Base-by-base conservation (phyloP, 2,888 invertebrate species). In the Nomada fucata region DNA sequence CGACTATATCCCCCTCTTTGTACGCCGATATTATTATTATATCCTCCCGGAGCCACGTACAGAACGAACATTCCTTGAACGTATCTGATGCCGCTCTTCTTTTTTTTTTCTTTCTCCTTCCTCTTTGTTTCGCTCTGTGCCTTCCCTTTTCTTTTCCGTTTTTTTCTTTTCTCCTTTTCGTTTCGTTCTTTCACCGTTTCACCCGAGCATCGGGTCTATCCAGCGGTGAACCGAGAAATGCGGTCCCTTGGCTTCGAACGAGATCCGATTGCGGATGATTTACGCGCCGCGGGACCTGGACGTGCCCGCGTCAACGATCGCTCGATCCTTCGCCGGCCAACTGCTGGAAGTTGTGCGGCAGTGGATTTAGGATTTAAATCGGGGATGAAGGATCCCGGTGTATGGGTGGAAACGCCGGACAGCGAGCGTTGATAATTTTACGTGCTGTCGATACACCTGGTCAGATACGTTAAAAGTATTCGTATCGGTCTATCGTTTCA, bases 21-120 rank as follows among this genome's bases (percentile, higher is more conserved):
- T 55, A 63, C 52, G 76, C 73, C 87, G 83, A 86, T 88, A 88
- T 88, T 88, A 85, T 88, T 88, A 88, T 88, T 88, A 88, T 88
- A 82, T 88, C 76, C 88, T 75, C 76, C 75, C 82, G 82, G 81
- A 85, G 78, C 87, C 87, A 88, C 86, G 87, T 87, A 87, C 87
- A 81, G 82, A 85, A 85, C 83, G 86, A 85, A 72, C 86, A 86
- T 86, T 86, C 86, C 70, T 55, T 60, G 63, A 59, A 79, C 82
- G 72, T 87, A 86, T 85, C 87, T 82, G 84, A 85, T 85, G 77
- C 85, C 79, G 84, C 78, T 70, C 74, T 82, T 79, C 77, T 84
- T 82, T 73, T 82, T 82, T 82, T 72, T 68, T 64, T 52, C 18
- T 11, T n/a, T 42, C 13, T 18, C 18, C 60, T 10, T n/a, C 47